phyloP scores from a whole-genome alignment of 2,797 vertebrate genomes.

The Epinephelus coioides region DNA sequence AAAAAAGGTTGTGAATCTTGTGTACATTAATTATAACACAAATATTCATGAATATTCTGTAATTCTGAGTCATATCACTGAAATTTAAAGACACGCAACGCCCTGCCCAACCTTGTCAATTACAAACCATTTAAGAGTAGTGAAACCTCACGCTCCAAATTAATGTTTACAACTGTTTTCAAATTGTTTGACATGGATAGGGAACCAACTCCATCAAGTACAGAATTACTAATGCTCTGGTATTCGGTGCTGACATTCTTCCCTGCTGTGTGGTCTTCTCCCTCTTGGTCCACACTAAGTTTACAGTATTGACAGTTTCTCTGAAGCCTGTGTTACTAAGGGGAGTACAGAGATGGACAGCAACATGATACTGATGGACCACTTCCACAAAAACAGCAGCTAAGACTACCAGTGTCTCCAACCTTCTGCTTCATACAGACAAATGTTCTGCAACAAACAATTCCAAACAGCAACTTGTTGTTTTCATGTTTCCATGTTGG shows the following conservation, averaged over 20 bases:
- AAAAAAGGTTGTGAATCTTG: too few relatives aligned
- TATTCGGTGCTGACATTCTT: slow-evolving; percentile 37
- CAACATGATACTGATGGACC: background rate
- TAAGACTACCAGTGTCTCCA: background rate
- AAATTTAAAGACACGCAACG: background rate
- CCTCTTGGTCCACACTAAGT: slow-evolving; percentile 6
- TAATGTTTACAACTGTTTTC: slow-evolving; percentile 45
- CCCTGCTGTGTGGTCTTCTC: slow-evolving; percentile 54
- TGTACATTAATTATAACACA: too few relatives aligned
- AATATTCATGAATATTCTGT: slow-evolving; percentile 8
- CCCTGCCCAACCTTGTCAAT: background rate
- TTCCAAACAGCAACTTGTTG: background rate
- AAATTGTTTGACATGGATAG: slow-evolving; percentile 32
- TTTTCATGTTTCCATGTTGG: slow-evolving; percentile 11
- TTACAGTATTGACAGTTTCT: slow-evolving; percentile 8
- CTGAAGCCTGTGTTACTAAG: background rate
- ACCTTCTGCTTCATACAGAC: background rate
- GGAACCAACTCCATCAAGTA: slow-evolving; percentile 16
- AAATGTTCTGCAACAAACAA: background rate
- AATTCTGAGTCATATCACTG: background rate
- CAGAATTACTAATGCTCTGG: background rate
- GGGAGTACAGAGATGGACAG: background rate
- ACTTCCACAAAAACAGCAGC: background rate
- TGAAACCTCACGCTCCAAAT: slow-evolving; percentile 6
- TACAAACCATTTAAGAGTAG: background rate